Conservation (phyloP, 53 echinoderm and acorn worm genomes). For the Echinometra lucunter region DNA sequence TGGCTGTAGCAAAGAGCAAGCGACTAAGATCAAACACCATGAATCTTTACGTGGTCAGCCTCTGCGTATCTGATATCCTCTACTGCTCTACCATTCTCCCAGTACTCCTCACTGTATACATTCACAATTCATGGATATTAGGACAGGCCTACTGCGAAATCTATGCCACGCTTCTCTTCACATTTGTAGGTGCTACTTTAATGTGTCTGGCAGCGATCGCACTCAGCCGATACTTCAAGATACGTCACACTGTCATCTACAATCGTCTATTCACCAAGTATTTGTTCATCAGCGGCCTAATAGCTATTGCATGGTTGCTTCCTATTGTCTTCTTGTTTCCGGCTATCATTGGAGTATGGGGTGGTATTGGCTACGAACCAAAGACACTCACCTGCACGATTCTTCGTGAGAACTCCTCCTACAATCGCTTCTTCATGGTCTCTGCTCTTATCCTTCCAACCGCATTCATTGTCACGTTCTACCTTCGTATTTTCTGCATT, state of each 20-base stretch:
- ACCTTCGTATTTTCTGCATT: conserved; percentile 72
- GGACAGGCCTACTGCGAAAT: conserved; percentile 70
- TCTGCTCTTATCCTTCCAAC: conserved; percentile 67
- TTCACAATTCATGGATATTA: conserved; percentile 71
- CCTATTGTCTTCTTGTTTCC: conserved; percentile 73
- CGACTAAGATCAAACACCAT: conserved; percentile 68
- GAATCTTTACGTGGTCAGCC: conserved; percentile 76
- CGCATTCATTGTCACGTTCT: conserved; percentile 75
- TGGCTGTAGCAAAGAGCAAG: conserved; percentile 71
- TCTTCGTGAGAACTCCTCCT: conserved; percentile 70
- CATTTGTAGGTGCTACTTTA: conserved; percentile 74
- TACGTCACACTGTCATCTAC: conserved; percentile 71
- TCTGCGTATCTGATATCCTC: conserved; percentile 75
- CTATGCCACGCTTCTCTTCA: conserved; percentile 74
- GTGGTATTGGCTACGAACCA: conserved; percentile 72
- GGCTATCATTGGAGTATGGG: conserved; percentile 74
- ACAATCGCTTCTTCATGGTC: conserved; percentile 75
- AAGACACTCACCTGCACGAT: conserved; percentile 73
- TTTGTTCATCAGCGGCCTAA: conserved; percentile 47
- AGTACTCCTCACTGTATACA: conserved; percentile 69
- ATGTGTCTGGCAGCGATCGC: conserved; percentile 76
- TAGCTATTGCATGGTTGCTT: conserved; percentile 70
- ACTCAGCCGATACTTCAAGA: conserved; percentile 75
- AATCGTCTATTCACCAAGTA: conserved; percentile 68
- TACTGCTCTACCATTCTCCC: conserved; percentile 76